Conservation (phyloP, 2,888 invertebrate species). For the Microchrysa polita region DNA sequence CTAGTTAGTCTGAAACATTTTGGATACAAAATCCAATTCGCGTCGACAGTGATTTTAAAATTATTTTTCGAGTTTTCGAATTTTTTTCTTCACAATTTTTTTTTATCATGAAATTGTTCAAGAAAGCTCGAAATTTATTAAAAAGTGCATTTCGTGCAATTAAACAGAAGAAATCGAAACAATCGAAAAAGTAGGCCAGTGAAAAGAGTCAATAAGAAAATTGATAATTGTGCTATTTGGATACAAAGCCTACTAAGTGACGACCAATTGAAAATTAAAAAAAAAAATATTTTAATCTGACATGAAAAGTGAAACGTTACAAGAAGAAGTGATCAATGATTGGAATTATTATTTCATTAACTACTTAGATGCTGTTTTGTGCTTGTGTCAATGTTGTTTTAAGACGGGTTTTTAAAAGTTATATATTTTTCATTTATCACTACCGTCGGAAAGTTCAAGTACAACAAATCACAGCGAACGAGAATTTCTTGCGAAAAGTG, state of each 20-base stretch:
- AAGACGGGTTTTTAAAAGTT: conserved; percentile 56
- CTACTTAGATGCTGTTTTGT: conserved; percentile 54
- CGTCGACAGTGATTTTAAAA: neutral
- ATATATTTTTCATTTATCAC: conserved; percentile 60
- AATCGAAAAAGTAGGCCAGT: neutral
- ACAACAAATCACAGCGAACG: neutral
- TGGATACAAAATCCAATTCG: neutral
- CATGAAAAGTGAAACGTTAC: conserved; percentile 52
- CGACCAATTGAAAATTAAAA: neutral
- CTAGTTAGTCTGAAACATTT: conserved; percentile 4
- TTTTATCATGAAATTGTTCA: neutral
- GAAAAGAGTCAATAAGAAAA: neutral
- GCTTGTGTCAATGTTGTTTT: conserved; percentile 54
- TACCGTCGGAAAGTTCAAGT: conserved; percentile 57
- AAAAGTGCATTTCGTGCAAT: neutral
- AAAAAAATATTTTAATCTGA: conserved; percentile 46
- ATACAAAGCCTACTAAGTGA: neutral
- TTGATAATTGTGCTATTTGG: neutral
- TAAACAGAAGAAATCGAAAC: neutral
- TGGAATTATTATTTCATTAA: conserved; percentile 35
- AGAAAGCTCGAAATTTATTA: neutral
- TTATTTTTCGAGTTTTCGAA: too few relatives aligned
- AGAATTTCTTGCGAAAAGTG: neutral
- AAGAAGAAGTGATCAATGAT: conserved; percentile 51
- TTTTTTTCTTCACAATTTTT: too few relatives aligned